phyloP scores from a whole-genome alignment of 2,888 invertebrate species.

The Lissocephala sabroskyi region DNA sequence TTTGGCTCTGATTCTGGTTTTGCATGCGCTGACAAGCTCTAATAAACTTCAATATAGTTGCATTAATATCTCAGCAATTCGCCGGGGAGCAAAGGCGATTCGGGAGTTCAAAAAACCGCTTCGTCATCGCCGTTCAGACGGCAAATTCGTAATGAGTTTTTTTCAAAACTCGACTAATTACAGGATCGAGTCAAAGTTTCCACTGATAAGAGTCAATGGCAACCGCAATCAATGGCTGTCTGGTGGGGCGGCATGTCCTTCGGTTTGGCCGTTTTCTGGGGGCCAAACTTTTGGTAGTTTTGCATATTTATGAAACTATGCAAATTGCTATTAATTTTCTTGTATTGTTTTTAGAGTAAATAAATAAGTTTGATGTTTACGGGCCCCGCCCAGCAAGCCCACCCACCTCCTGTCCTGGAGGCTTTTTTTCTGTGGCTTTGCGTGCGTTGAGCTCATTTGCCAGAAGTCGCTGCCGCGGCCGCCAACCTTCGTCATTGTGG shows the following conservation, averaged over 20 bases:
- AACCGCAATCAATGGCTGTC: too few relatives aligned
- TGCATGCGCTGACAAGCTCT: constrained; percentile 58
- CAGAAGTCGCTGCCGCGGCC: constrained; percentile 6
- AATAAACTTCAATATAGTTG: constrained; percentile 61
- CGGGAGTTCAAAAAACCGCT: neutral
- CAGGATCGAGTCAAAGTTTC: constrained; percentile 12
- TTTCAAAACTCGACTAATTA: constrained; percentile 38
- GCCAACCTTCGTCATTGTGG: constrained; percentile 48
- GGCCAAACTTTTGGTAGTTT: constrained; percentile 34
- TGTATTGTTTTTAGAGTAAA: constrained; percentile 63
- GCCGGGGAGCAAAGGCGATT: neutral
- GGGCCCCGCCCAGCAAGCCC: constrained; percentile 9
- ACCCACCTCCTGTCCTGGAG: constrained; percentile 1
- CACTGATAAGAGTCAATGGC: constrained; percentile 36
- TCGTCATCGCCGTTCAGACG: too few relatives aligned
- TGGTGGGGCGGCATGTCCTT: too few relatives aligned
- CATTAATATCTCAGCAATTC: constrained; percentile 39
- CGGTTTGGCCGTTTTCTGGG: too few relatives aligned
- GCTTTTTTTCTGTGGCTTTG: constrained; percentile 28
- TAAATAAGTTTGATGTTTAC: constrained; percentile 55
- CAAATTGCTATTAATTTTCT: constrained; percentile 63
- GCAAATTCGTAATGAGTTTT: constrained; percentile 30
- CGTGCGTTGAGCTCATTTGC: constrained; percentile 48
- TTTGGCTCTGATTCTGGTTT: constrained; percentile 2
- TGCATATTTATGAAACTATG: constrained; percentile 54